Evolutionary conservation across 2,888 invertebrate genomes (phyloP).

Genomic region (Xestobium rufovillosum): DNA sequence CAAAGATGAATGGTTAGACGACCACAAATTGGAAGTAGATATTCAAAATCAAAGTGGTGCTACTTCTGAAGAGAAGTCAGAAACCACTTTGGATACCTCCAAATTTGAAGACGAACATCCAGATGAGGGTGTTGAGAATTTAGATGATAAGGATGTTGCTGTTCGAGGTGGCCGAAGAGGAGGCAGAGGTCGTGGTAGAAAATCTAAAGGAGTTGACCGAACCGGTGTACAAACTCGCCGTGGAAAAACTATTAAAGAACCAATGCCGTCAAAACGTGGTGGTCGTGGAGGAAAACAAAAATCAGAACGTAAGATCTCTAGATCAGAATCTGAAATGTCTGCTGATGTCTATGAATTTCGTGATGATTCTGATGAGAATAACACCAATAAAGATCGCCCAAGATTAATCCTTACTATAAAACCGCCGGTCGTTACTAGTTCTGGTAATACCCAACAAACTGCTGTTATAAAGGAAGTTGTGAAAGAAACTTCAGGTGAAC

Average conservation of each 20-base stretch:
- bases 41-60: constrained; percentile 20
- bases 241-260: constrained; percentile 40
- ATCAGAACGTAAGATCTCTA: constrained; percentile 49
- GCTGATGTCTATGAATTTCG: constrained; percentile 86
- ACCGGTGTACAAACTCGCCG: constrained; percentile 53
- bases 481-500: constrained; percentile 42
- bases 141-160: constrained; percentile 27
- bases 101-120: constrained; percentile 19
- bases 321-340: constrained; percentile 51
- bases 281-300: constrained; percentile 49
- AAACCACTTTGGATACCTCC: constrained; percentile 14
- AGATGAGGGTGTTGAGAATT: constrained; percentile 39
- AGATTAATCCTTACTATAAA: constrained; percentile 76
- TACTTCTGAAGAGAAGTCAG: constrained; percentile 19
- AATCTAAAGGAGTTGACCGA: constrained; percentile 36
- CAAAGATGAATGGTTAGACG: constrained; percentile 33
- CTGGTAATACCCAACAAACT: constrained; percentile 31
- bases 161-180: constrained; percentile 31
- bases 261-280: constrained; percentile 37
- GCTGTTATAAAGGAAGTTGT: constrained; percentile 45
- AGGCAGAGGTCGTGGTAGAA: constrained; percentile 38
- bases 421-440: constrained; percentile 47
- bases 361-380: constrained; percentile 75
- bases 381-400: constrained; percentile 62
- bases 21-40: constrained; percentile 15